Base-by-base conservation (phyloP, 2,888 invertebrate species). In the Terebella lapidaria region DNA sequence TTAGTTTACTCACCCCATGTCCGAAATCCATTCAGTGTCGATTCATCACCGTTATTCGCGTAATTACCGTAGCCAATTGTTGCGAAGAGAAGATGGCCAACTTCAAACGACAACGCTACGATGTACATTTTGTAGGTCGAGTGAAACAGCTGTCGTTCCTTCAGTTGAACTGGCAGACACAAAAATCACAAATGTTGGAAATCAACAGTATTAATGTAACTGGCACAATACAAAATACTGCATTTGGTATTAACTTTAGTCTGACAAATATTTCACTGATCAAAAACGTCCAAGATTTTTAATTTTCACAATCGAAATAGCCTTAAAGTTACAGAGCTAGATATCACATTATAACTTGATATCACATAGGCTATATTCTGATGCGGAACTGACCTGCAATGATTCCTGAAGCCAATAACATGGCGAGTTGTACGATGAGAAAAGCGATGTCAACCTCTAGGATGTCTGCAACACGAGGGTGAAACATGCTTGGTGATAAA, bases 91-190 rank as follows among this genome's bases (percentile, higher is more conserved):
- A 92, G 85, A 1, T 90, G 90, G 3, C 85, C 71, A 66, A 75
- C 73, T 75, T 93, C 91, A 26, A 87, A 81, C 29, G 86, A 80
- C 10, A 89, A 83, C 0, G 92, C 90, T 2, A 85, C 72, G 42
- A 91, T 84, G 75, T 89, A 94, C 72, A 94, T 80, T 76, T 92
- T 92, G 82, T 92, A 94, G 0, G 94, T 93, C 1, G 90, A 85
- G 77, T 94, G 94, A 45, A 93, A 84, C 0, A 94, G 82, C 73
- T 92, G 90, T 2, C 92, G 84, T 0, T 88, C 85, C 72, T 88
- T 88, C 52, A 70, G 57, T n/a, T 56, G 42, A 15, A 15, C 42
- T 35, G 42, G n/a, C n/a, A n/a, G n/a, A n/a, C n/a, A n/a, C n/a
- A n/a, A n/a, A n/a, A n/a, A n/a, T n/a, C n/a, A n/a, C n/a, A n/a